A percentile compares a stretch with the other conserved stretches of the same genome.
These are phyloP conservation scores for Acrocyrtus sp. DNA, from an alignment of 2,888 invertebrate genomes.

Conservation along the genomic window DNA sequence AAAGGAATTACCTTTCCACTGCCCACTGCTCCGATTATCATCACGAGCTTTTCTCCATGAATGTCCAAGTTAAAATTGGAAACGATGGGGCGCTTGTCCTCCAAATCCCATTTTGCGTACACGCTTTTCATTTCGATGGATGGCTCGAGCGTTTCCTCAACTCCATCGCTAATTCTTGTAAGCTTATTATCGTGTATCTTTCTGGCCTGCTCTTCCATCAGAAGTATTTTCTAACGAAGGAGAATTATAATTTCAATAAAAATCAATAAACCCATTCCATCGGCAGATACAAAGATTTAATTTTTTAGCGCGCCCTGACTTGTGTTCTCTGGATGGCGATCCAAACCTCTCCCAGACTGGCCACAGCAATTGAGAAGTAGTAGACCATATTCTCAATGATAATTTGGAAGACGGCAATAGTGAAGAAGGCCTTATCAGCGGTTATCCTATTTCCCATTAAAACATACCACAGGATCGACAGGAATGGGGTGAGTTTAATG, in stretches of 20 bases:
- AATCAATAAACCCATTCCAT: neutral
- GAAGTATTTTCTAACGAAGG: conserved; percentile 20
- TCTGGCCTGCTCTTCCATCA: conserved; percentile 33
- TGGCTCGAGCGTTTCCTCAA: neutral
- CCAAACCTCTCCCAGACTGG: conserved; percentile 40
- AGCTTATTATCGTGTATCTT: neutral
- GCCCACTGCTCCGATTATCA: conserved; percentile 52
- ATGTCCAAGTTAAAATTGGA: conserved; percentile 41
- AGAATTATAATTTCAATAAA: neutral
- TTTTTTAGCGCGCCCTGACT: conserved; percentile 9
- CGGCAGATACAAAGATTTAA: neutral
- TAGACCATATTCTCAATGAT: conserved; percentile 46
- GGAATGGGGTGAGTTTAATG: conserved; percentile 67
- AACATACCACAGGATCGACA: conserved; percentile 56
- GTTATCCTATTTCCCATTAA: conserved; percentile 66
- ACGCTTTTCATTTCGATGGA: conserved; percentile 13
- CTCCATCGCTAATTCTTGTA: neutral
- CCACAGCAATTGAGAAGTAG: conserved; percentile 40
- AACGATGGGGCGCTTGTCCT: conserved; percentile 16
- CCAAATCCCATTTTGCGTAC: conserved; percentile 33
- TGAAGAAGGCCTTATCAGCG: conserved; percentile 72
- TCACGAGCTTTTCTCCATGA: conserved; percentile 42
- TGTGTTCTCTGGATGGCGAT: conserved; percentile 35
- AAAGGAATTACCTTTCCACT: conserved; percentile 60
- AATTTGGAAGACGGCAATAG: conserved; percentile 40